Percentiles rank a stretch among this genome's conserved stretches.
Evolutionary conservation across 92 coral and sea anemone genomes (phyloP).

Genomic region (Ricordea florida): DNA sequence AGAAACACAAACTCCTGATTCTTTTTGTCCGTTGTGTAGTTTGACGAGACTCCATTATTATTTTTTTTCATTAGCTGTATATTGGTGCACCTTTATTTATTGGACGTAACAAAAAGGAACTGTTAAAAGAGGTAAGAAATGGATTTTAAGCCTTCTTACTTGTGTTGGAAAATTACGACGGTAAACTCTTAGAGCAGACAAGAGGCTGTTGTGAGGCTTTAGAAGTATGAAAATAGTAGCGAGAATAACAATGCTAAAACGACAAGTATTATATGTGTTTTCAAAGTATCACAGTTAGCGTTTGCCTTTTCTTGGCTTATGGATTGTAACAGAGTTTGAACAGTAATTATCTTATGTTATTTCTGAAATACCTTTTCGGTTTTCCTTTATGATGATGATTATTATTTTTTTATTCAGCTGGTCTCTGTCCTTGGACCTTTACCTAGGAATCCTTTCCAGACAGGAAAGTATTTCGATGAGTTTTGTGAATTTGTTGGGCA

Average conservation of each 20-base stretch:
- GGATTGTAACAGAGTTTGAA: not conserved
- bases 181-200: too few relatives aligned
- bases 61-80: conserved; percentile 56
- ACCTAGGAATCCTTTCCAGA: conserved; percentile 78
- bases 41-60: too few relatives aligned
- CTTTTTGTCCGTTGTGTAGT: not conserved
- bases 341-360: not conserved
- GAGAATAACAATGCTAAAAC: too few relatives aligned
- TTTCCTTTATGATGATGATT: not conserved
- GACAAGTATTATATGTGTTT: too few relatives aligned
- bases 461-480: conserved; percentile 80
- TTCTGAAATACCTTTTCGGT: not conserved
- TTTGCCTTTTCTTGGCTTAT: too few relatives aligned
- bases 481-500: conserved; percentile 65
- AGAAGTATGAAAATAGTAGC: too few relatives aligned
- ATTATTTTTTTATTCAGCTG: conserved; percentile 49
- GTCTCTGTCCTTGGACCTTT: conserved; percentile 81
- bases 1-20: not conserved
- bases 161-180: too few relatives aligned
- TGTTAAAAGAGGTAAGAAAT: conserved; percentile 71
- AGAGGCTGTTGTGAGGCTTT: too few relatives aligned
- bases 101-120: conserved; percentile 63
- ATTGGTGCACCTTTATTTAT: conserved; percentile 82
- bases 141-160: not conserved
- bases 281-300: too few relatives aligned